These are phyloP conservation scores for Zhuqinia jingwanae DNA, from an alignment of 2,888 invertebrate genomes.

Conservation along the genomic window DNA sequence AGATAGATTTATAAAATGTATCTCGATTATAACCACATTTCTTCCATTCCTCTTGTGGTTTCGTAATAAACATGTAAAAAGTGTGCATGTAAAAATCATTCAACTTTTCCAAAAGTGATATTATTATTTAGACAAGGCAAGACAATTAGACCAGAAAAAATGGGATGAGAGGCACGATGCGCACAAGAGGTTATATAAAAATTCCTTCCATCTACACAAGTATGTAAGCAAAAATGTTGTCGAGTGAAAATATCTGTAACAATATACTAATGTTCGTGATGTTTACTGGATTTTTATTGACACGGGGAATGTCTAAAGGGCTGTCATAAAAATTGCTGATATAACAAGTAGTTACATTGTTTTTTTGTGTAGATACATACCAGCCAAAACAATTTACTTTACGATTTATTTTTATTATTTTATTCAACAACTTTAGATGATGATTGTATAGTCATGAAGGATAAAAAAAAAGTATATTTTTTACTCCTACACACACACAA, in stretches of 20 bases:
- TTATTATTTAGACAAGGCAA: not conserved
- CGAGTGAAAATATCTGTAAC: not conserved
- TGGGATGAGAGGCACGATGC: too few species aligned
- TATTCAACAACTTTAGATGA: not conserved
- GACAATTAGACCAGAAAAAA: too few species aligned
- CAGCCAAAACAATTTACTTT: not conserved
- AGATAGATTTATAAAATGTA: too few species aligned
- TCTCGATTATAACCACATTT: constrained; percentile 65
- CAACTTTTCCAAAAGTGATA: constrained; percentile 13
- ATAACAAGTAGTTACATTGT: constrained; percentile 51
- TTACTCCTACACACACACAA: too few species aligned
- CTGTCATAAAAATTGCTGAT: constrained; percentile 61
- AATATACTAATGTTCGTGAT: constrained; percentile 32
- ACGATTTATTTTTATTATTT: not conserved
- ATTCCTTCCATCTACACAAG: too few species aligned
- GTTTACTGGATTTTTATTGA: constrained; percentile 63
- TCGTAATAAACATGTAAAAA: not conserved
- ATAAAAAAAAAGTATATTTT: too few species aligned
- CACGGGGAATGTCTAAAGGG: constrained; percentile 59
- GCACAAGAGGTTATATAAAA: too few species aligned
- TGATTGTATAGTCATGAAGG: constrained; percentile 3
- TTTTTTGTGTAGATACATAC: not conserved
- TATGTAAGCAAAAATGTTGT: not conserved
- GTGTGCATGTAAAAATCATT: not conserved
- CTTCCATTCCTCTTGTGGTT: constrained; percentile 32